Evolutionary conservation across 35 echinoderm and acorn worm genomes (phyloP).

Genomic region (Strongylocentrotus purpuratus): DNA sequence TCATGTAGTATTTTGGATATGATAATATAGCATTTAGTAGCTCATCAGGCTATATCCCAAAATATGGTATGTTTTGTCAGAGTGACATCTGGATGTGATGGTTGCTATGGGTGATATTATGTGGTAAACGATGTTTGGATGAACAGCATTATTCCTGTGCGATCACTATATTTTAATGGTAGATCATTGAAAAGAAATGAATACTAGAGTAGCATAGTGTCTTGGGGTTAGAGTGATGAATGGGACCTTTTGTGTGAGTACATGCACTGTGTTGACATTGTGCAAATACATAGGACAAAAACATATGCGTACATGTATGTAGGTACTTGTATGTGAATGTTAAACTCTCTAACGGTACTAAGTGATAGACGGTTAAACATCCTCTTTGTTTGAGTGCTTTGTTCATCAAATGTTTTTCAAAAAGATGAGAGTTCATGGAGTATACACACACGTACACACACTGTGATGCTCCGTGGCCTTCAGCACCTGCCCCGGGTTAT

Average conservation of each 20-base stretch:
- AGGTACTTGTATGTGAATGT: not conserved
- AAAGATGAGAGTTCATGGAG: not conserved
- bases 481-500: not conserved
- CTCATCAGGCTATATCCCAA: no score
- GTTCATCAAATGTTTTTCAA: not conserved
- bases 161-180: not conserved
- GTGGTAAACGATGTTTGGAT: no score
- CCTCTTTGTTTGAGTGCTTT: not conserved
- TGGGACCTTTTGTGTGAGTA: not conserved
- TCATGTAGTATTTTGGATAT: no score
- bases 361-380: constrained; percentile 12
- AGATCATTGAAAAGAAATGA: not conserved
- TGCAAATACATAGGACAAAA: not conserved
- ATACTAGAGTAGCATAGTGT: not conserved
- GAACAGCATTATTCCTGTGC: no score
- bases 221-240: not conserved
- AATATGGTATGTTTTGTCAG: no score
- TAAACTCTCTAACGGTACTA: not conserved
- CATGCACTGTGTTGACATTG: not conserved
- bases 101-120: no score
- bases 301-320: not conserved
- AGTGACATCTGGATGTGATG: no score
- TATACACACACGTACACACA: not conserved
- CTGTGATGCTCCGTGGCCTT: not conserved
- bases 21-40: no score